Conservation (phyloP, 1,140 invertebrate species). For the Tyrophagus putrescentiae region DNA sequence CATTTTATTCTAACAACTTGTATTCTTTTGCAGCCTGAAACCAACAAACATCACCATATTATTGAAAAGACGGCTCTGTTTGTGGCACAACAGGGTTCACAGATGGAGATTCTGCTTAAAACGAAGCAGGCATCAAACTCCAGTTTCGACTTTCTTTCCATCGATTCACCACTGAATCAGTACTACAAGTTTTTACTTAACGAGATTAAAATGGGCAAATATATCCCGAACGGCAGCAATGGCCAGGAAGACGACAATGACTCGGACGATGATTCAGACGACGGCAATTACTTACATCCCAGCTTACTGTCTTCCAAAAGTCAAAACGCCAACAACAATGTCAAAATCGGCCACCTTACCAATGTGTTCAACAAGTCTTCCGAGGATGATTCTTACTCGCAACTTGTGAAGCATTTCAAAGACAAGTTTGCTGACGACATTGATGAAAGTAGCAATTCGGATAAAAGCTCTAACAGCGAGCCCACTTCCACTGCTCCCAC, state of each 20-base stretch:
- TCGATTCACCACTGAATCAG: slow-evolving; percentile 62
- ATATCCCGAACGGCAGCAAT: slow-evolving; percentile 34
- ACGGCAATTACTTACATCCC: slow-evolving; percentile 60
- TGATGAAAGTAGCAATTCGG: neutral
- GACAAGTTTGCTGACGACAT: slow-evolving; percentile 22
- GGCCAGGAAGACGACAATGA: slow-evolving; percentile 22
- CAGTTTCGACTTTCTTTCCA: slow-evolving; percentile 83
- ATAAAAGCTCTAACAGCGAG: neutral
- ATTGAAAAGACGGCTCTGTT: slow-evolving; percentile 93
- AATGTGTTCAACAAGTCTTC: slow-evolving; percentile 17
- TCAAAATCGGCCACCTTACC: neutral
- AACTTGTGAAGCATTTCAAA: slow-evolving; percentile 28
- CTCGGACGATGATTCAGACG: slow-evolving; percentile 30
- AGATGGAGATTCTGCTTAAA: slow-evolving; percentile 97
- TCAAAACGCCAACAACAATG: slow-evolving; percentile 14
- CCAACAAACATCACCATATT: slow-evolving; percentile 74
- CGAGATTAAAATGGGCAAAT: slow-evolving; percentile 64
- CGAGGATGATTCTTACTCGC: slow-evolving; percentile 26
- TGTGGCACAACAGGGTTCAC: slow-evolving; percentile 75
- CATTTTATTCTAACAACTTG: slow-evolving; percentile 19
- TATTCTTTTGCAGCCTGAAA: slow-evolving; percentile 57
- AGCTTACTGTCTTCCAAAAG: slow-evolving; percentile 40
- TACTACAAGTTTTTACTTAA: slow-evolving; percentile 75
- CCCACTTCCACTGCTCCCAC: neutral
- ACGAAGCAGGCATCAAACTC: slow-evolving; percentile 85